Conservation (phyloP, 1,140 invertebrate genomes). For the Drosophila suzukii region DNA sequence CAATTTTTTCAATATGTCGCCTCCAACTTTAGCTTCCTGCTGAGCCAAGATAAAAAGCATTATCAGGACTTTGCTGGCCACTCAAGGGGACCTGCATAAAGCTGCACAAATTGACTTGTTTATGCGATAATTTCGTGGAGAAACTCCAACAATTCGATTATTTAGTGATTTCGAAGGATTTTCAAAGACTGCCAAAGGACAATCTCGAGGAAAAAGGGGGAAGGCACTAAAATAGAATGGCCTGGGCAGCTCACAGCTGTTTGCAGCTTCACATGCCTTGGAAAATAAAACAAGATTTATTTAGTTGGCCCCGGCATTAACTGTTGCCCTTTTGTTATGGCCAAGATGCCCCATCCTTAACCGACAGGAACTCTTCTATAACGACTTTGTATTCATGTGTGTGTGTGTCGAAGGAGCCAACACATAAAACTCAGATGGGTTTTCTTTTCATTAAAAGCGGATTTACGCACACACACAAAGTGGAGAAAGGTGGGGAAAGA, state of each 20-base stretch:
- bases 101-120: constrained; percentile 71
- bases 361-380: constrained; percentile 41
- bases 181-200: constrained; percentile 33
- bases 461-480: constrained; percentile 73
- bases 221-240: not conserved
- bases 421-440: constrained; percentile 71
- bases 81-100: constrained; percentile 43
- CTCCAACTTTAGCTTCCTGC: constrained; percentile 11
- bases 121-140: constrained; percentile 55
- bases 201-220: not conserved
- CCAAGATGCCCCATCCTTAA: constrained; percentile 34
- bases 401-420: constrained; percentile 26
- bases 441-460: constrained; percentile 83
- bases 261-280: constrained; percentile 48
- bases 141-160: constrained; percentile 74
- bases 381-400: constrained; percentile 43
- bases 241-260: constrained; percentile 26
- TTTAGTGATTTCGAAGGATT: constrained; percentile 69
- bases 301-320: constrained; percentile 78
- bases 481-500: constrained; percentile 32
- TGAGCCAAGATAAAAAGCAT: constrained; percentile 10
- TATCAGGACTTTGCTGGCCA: constrained; percentile 15
- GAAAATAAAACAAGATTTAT: constrained; percentile 81
- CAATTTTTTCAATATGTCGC: not conserved
- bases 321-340: constrained; percentile 76